A percentile compares a stretch with the other conserved stretches of the same genome.
Evolutionary conservation across 2,113 vertebrate genomes (phyloP).

Genomic region (Pituophis catenifer): DNA sequence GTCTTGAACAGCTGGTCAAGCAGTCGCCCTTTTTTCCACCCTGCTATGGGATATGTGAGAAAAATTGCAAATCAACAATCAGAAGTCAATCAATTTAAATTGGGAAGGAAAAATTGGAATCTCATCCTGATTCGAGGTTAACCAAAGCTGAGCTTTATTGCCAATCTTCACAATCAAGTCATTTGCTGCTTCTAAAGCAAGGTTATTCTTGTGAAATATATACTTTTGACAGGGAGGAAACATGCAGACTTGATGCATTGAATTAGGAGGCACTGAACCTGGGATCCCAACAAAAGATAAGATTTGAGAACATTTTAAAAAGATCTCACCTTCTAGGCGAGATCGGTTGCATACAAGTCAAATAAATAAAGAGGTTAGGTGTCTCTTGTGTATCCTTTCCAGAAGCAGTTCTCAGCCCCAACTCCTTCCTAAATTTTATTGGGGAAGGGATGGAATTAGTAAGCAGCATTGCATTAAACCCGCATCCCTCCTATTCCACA

Average conservation of each 20-base stretch:
- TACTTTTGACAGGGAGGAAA: background rate
- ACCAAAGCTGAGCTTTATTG: background rate
- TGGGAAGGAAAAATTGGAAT: background rate
- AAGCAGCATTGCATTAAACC: background rate
- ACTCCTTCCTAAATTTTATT: background rate
- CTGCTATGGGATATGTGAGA: background rate
- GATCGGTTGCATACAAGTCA: background rate
- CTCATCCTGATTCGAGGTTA: background rate
- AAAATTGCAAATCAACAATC: background rate
- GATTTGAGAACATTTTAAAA: background rate
- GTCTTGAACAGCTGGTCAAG: background rate
- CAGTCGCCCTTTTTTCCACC: background rate
- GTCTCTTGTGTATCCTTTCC: background rate
- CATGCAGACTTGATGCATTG: background rate
- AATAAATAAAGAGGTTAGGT: background rate
- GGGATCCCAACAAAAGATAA: background rate
- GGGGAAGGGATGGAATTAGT: background rate
- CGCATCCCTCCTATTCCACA: background rate
- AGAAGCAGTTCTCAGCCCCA: too few relatives aligned
- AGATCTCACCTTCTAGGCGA: background rate
- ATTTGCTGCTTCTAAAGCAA: background rate
- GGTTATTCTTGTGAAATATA: background rate
- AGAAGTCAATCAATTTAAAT: background rate
- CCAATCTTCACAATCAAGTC: background rate
- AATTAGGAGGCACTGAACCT: background rate